Conservation (phyloP, 2,113 vertebrate genomes). For the Orycteropus afer region DNA sequence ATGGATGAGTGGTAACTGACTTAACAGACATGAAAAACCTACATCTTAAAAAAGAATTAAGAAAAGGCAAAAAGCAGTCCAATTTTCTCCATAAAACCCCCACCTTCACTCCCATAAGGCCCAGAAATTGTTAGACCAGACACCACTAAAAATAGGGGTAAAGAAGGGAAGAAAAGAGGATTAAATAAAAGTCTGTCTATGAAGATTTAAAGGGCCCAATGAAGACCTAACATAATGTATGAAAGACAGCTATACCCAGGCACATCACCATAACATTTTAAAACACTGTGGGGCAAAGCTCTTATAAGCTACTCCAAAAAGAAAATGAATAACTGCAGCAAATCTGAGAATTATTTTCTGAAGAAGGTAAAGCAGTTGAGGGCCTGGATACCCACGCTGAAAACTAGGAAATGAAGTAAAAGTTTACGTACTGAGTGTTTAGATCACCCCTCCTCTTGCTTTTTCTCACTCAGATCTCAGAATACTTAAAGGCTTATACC, state of each 20-base stretch:
- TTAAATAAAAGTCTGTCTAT: background rate
- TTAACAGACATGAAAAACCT: background rate
- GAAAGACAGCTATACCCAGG: background rate
- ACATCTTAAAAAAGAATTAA: background rate
- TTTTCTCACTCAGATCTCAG: background rate
- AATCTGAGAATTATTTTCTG: background rate
- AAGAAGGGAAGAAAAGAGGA: background rate
- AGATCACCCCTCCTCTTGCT: background rate
- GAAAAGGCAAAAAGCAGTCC: background rate
- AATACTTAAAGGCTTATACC: background rate
- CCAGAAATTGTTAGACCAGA: background rate
- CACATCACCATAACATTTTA: background rate
- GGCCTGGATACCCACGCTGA: background rate
- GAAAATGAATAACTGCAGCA: background rate
- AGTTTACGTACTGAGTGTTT: background rate
- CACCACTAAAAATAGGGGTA: constrained; percentile 19
- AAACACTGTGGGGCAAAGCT: background rate
- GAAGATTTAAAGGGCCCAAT: background rate
- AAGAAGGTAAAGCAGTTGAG: background rate
- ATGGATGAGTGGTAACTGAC: background rate
- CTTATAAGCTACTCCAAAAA: background rate
- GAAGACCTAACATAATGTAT: background rate
- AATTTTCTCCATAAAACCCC: background rate
- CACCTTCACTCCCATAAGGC: background rate
- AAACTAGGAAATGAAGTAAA: background rate